Base-by-base conservation (phyloP, 2,888 invertebrate genomes). In the Brachynemurus nebulosus region DNA sequence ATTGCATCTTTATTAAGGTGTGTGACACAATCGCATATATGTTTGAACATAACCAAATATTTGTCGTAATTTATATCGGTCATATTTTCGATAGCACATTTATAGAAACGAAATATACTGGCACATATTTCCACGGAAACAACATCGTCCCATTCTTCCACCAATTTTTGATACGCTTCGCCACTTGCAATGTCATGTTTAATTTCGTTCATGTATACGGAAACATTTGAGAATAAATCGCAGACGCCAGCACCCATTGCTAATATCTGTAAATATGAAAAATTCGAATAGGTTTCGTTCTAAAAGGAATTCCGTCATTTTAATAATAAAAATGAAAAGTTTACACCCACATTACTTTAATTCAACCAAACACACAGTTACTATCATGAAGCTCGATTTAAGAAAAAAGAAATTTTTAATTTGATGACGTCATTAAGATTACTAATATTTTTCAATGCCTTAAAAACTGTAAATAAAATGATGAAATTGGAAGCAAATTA, bases 141-240 rank as follows among this genome's bases (percentile, higher is more conserved):
- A 44, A 90, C 71, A 60, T 84, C 80, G 40, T 66, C 63, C 89
- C 89, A 90, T 65, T 90, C 89, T 42, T 71, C 68, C 19, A 69
- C 57, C 40, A 76, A 71, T 51, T 61, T 63, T 44, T 57, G 59
- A 34, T 54, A 44, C 42, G 66, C 60, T 52, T 65, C 62, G 30
- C 52, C 44, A n/a, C 54, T 20, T 2, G 65, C 64, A 52, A 48
- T 53, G 17, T 62, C 53, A 42, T 57, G 51, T 44, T 60, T 56
- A 27, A 66, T 56, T 45, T 54, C 53, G 36, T 52, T 52, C 50
- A 76, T 66, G 55, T 72, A 70, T 49, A 49, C 53, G 19, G 63
- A 64, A 40, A 74, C 59, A 40, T 64, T 59, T 27, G 60, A 55
- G 55, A 69, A 74, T 48, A 82, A 62, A 25, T 70, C 61, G 50